Percentiles rank a stretch among this genome's conserved stretches.
Evolutionary conservation across 2,797 vertebrate genomes (phyloP).

Genomic region (Oreonectes daqikongensis): DNA sequence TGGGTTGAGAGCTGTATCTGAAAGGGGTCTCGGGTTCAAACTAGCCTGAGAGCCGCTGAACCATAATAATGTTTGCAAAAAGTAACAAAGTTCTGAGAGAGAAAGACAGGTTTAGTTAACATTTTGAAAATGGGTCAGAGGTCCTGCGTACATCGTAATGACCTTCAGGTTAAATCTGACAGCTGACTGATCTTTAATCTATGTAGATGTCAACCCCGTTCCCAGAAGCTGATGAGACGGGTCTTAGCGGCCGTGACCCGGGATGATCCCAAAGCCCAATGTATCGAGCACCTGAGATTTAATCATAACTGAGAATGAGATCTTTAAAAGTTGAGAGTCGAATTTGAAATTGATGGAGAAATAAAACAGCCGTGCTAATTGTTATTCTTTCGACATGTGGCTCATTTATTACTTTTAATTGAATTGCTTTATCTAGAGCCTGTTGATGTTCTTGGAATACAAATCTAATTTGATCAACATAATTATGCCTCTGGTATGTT

Average conservation of each 20-base stretch:
- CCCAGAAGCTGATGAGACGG: constrained; percentile 15
- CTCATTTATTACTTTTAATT: constrained; percentile 48
- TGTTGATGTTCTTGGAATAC: constrained; percentile 38
- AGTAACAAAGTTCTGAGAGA: neutral
- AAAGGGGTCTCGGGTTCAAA: neutral
- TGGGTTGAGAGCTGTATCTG: neutral
- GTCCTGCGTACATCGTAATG: constrained; percentile 15
- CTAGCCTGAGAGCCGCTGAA: neutral
- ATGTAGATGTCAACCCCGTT: constrained; percentile 24
- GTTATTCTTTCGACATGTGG: constrained; percentile 24
- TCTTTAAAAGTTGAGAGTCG: constrained; percentile 5
- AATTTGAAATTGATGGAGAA: constrained; percentile 13
- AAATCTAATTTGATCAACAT: constrained; percentile 47
- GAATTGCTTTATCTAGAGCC: constrained; percentile 48
- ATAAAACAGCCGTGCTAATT: constrained; percentile 26
- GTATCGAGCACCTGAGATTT: constrained; percentile 26
- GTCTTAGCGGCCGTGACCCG: neutral
- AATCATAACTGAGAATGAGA: constrained; percentile 25
- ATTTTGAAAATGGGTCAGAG: constrained; percentile 3
- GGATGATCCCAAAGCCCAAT: neutral
- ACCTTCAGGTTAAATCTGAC: constrained; percentile 25
- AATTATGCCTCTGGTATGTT: constrained; percentile 29
- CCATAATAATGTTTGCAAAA: neutral
- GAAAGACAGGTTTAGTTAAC: neutral
- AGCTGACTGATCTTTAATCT: constrained; percentile 32